A percentile compares a stretch with the other conserved stretches of the same genome.
These are phyloP conservation scores for Brachyhypopomus occidentalis DNA, from an alignment of 2,113 vertebrate genomes.

Conservation along the genomic window DNA sequence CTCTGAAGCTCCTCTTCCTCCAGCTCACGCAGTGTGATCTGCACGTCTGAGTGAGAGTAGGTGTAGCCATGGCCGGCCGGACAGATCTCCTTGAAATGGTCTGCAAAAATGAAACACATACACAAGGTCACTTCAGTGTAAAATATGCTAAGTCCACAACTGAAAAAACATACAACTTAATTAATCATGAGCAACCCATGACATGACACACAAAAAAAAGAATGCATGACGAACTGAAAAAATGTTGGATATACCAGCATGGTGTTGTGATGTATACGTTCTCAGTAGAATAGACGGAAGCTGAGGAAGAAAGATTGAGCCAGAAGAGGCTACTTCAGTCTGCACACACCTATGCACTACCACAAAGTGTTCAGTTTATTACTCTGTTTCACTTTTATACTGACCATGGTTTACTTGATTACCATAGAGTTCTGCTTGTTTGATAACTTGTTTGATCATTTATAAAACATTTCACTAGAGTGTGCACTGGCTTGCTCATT, in stretches of 20 bases:
- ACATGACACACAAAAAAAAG: too few relatives aligned
- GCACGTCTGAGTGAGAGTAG: slow-evolving; percentile 76
- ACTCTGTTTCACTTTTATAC: background rate
- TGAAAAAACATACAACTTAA: too few relatives aligned
- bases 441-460: slow-evolving; percentile 65
- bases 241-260: background rate
- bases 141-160: background rate
- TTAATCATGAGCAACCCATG: too few relatives aligned
- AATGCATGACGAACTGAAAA: slow-evolving; percentile 12
- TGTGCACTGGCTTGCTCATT: slow-evolving; percentile 44
- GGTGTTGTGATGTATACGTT: slow-evolving; percentile 12
- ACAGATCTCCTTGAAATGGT: slow-evolving; percentile 81
- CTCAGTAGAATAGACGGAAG: background rate
- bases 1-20: slow-evolving; percentile 80
- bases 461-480: slow-evolving; percentile 60
- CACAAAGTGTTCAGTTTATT: background rate
- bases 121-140: background rate
- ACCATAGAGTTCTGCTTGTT: slow-evolving; percentile 30
- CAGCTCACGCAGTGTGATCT: slow-evolving; percentile 83
- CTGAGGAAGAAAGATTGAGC: background rate
- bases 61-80: slow-evolving; percentile 79
- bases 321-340: background rate
- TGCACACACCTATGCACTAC: background rate
- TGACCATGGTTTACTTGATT: background rate
- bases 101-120: slow-evolving; percentile 61